Evolutionary conservation across 1,140 invertebrate genomes (phyloP), one percentile per base, ranked within the genome.

Genomic region (Hyles vespertilio): DNA sequence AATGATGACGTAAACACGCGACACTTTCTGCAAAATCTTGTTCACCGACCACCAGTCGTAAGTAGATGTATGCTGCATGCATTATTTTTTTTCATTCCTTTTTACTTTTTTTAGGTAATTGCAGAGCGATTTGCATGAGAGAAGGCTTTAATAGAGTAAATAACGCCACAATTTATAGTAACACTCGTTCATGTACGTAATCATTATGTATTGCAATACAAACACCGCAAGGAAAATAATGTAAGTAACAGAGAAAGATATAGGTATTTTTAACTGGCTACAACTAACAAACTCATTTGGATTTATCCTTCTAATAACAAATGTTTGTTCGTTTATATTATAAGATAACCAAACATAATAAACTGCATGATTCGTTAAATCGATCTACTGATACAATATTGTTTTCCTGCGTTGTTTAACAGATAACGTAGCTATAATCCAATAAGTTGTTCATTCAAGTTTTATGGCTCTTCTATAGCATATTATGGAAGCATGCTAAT

Each of bases 101-200:
- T 76, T 77, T 74, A 70, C 65, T 67, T 65, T 79, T 84, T 86
- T 62, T 87, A 89, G 83, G 78, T 86, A 75, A 77, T 65, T 77
- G 72, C 77, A 82, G 74, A 75, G 70, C 74, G 67, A 70, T 65
- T 80, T 74, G 79, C 79, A 85, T 81, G 83, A 76, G 79, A 77
- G 75, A 87, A 75, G 75, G 77, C 72, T 82, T 81, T 63, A 66
- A 76, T 80, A 87, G 72, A 83, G 69, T 81, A 69, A 82, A 69
- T 77, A 83, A 85, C 75, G 72, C 78, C 79, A 70, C 72, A 61
- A 69, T 79, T 69, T 70, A 74, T 70, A 74, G 73, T 70, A 69
- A 72, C 69, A 76, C 81, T 46, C 77, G 74, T 58, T 86, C 85
- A 82, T 86, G 85, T 88, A 88, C 72, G 85, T 88, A 71, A 56